phyloP scores from a whole-genome alignment of 2,113 vertebrate genomes.

The Bubo scandiacus region DNA sequence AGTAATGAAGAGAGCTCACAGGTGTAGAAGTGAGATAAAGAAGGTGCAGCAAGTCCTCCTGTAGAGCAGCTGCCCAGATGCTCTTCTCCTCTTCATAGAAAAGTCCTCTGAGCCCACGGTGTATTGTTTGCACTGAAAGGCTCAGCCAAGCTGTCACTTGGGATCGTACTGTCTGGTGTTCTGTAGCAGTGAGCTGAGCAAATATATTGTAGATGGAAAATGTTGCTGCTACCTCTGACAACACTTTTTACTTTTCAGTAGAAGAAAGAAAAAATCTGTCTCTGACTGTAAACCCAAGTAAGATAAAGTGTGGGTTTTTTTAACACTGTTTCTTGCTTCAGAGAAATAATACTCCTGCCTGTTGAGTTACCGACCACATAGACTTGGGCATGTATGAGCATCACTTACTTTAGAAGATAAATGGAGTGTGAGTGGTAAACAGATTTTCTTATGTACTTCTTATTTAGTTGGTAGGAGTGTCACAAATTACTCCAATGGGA shows the following conservation, averaged over 20 bases:
- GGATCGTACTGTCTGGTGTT: accelerated
- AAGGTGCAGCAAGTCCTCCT: not conserved
- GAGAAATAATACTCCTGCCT: not conserved
- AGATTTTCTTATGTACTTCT: not conserved
- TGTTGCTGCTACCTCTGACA: not conserved
- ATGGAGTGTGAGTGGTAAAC: not conserved
- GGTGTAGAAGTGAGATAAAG: slow-evolving; percentile 42
- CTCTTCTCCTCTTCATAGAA: not conserved
- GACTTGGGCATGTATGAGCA: not conserved
- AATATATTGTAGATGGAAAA: not conserved
- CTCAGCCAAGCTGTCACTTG: not conserved
- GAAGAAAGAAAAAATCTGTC: not conserved
- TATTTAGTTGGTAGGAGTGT: not conserved
- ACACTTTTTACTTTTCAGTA: not conserved
- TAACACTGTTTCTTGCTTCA: not conserved
- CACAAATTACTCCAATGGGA: not conserved
- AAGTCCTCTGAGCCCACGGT: not conserved
- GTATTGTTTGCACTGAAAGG: not conserved
- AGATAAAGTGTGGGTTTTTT: not conserved
- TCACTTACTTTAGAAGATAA: not conserved
- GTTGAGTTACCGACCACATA: not conserved
- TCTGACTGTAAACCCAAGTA: not conserved
- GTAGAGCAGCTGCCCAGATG: not conserved
- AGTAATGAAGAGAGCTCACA: not conserved
- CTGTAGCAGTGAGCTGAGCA: not conserved